These are phyloP conservation scores for Excalfactoria chinensis DNA, from an alignment of 2,113 vertebrate species.

Conservation along the genomic window DNA sequence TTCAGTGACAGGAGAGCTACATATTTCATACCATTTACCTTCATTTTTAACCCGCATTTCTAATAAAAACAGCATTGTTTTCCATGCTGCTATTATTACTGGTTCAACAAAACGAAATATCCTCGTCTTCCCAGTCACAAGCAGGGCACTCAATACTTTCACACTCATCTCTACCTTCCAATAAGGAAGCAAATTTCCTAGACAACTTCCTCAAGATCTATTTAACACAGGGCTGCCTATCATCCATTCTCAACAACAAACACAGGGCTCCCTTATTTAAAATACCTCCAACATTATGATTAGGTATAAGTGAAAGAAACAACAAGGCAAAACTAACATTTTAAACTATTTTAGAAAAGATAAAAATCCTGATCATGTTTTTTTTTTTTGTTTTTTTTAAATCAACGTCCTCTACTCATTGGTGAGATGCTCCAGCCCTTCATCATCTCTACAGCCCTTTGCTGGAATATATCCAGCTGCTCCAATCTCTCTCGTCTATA, in stretches of 20 bases:
- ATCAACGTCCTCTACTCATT: neutral
- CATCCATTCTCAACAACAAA: neutral
- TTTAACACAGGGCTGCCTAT: neutral
- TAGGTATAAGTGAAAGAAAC: neutral
- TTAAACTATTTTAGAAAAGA: neutral
- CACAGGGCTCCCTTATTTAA: neutral
- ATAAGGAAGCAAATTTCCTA: neutral
- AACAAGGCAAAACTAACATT: neutral
- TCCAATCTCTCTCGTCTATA: neutral
- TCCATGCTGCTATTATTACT: neutral
- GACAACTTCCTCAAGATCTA: neutral
- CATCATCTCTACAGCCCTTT: neutral
- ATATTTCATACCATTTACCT: neutral
- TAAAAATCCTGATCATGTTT: neutral
- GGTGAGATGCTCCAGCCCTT: neutral
- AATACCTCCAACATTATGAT: neutral
- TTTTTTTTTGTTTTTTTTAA: neutral
- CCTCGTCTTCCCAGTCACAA: neutral
- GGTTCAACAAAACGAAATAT: neutral
- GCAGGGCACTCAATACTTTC: neutral
- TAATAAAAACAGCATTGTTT: neutral
- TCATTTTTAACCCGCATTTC: neutral
- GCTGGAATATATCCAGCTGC: neutral
- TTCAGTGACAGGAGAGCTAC: neutral
- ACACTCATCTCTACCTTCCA: neutral